Evolutionary conservation across 2,888 invertebrate species (phyloP), one percentile per base, ranked within the genome.

Genomic region (Polyommatus iphigenia): DNA sequence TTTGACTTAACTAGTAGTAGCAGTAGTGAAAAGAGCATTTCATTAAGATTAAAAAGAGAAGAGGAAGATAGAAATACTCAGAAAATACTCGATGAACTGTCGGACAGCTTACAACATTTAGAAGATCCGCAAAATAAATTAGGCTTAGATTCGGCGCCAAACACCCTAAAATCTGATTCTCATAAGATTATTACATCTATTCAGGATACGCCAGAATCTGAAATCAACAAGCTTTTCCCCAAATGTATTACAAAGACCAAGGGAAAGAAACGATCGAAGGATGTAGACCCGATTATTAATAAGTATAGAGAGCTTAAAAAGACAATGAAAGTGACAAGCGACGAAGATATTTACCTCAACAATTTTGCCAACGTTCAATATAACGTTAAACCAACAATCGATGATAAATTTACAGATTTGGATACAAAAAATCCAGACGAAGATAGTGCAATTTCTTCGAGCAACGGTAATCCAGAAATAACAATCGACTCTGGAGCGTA

Each of bases 81-180:
- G 83, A 93, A 93, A 83, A 91, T 92, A 79, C 86, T 94, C 82
- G 93, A 93, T 81, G 92, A 94, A 82, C 84, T 94, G 20, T 93
- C 94, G 29, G 91, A 93, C 82, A 93, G 95, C 80, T 88, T 95
- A 83, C 94, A 95, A 81, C 94, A 94, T 84, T 90, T 95, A 78
- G 95, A 95, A 86, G 96, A 96, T 85, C 96, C 96, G 0, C 95
- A 95, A 82, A 94, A 93, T 84, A 94, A 95, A 86, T 87, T 95
- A 75, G 95, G 94, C 82, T 94, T 94, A 81, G 96, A 96, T 85
- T 90, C 95, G 82, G 95, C 95, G 77, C 86, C 95, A 72, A 95
- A 94, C 77, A 95, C 95, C 85, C 85, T 95, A 15, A 93, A 94
- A 50, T 95, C 95, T 83, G 95, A 95, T 83, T 95, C 95, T 82